Base-by-base conservation (phyloP, 2,113 vertebrate species). In the Noctilio leporinus region DNA sequence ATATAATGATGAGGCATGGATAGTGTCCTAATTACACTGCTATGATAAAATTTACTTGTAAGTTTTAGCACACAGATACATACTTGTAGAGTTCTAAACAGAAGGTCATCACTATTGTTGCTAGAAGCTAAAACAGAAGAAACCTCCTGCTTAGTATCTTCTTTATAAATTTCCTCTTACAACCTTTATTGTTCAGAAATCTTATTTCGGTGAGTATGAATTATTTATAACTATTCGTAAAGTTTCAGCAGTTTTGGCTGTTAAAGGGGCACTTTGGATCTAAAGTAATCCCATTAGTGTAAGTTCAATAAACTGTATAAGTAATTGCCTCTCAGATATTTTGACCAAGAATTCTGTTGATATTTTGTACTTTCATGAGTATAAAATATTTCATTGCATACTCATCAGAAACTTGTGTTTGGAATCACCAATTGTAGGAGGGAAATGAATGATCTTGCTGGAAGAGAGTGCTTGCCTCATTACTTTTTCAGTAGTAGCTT, bases 321-420 rank as follows among this genome's bases (percentile, higher is more conserved):
- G 49, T 88, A 94, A 92, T 92, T 87, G 12, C 5, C 40, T 40
- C 57, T 93, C 80, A 86, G 24, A 67, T 47, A 69, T 80, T 89
- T 83, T 88, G 38, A 62, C 45, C 76, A 33, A 91, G 92, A 94
- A 84, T 81, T 43, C 38, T 69, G 43, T 64, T 93, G 35, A 76
- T 95, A 38, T 59, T 93, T 90, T 59, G 85, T n/a, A 75, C 47
- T 77, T 93, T 72, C 85, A 67, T 10, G 62, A 88, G 9, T 77
- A 2, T 87, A 30, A 82, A 96, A 35, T 49, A 69, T 90, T 92
- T 38, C 7, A 81, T 10, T 78, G 14, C 40, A n/a, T 82, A 26
- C n/a, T 55, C 57, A 45, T 92, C 65, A 95, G 87, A 84, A 86
- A 45, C 49, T 84, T 81, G 45, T 33, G 70, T 89, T 73, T 95